Evolutionary conservation across 2,113 vertebrate species (phyloP), one percentile per base, ranked within the genome.

Genomic region (Lamprotornis superbus): DNA sequence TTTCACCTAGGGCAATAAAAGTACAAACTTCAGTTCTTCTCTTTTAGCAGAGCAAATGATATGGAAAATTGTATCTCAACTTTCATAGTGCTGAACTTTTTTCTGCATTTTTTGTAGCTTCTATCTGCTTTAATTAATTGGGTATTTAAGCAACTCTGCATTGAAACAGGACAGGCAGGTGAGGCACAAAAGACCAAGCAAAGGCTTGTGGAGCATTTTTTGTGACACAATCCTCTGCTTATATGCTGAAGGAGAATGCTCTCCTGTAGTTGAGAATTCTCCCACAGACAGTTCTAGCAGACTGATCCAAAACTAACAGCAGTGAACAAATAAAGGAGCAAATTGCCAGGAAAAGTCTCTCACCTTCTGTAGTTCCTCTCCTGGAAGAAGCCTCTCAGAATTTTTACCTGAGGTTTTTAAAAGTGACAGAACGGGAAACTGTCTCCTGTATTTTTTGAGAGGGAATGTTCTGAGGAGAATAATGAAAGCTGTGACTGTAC

Each of bases 1-100:
- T 96, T 93, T 96, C 71, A 96, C 47, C 56, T 33, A 44, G 31
- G 63, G 63, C 56, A 86, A 24, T 95, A 90, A 86, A 94, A 95
- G 37, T 88, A 64, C 71, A 86, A 75, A 61, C 67, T 85, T 94
- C 25, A 85, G 87, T 82, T 86, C 39, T 95, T 79, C 63, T 59
- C 47, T 94, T 94, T 83, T 88, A 91, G 82, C 63, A 80, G 67
- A 88, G 55, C 47, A 92, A 83, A 85, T 63, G 35, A 65, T 86
- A 95, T 12, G 44, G 90, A 89, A 93, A 96, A 95, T 88, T 81
- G 76, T 93, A 94, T 90, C 39, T 91, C 44, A 56, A 5, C 64
- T 86, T 88, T 15, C 47, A 37, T 12, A 77, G 42, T 71, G 67
- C 37, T 52, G 75, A 74, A 55, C 15, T 44, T 17, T 9, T 22